Base-by-base conservation (phyloP, 2,113 vertebrate species). In the Aphelocoma coerulescens region DNA sequence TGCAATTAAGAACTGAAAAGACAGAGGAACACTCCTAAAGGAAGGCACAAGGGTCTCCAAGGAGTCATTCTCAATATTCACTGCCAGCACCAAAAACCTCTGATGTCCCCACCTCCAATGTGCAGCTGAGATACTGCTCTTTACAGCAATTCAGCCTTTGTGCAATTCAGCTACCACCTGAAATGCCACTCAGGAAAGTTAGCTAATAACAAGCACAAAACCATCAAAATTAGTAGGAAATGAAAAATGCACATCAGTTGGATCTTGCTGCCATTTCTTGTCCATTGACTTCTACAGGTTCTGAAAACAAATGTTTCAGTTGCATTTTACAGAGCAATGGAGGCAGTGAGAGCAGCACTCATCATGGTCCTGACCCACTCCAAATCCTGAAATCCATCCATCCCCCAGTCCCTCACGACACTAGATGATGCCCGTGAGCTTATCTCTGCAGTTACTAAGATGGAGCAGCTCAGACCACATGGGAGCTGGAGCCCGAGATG, bases 381-480 rank as follows among this genome's bases (percentile, higher is more conserved):
- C 0, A 2, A 54, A 85, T 85, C 22, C 69, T 87, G 78, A 91
- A 93, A 84, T 10, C 21, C 46, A 52, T 55, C 43, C 3, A 3
- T 39, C 3, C 37, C 27, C 28, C 4, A 52, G 59, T 57, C 35
- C 68, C n/a, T 89, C 0, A 1, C 4, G 41, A 72, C 35, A 48
- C 52, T 59, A 63, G 23, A 39, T 41, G 20, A 67, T 58, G 41
- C 30, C 30, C 0, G 0, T 19, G 75, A 91, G 46, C 55, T 63
- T 46, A 87, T 63, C 33, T 82, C 57, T 0, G 0, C 52, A 55
- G 39, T 77, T 89, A 57, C 27, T 57, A 52, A 74, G n/a, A 59
- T 0, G 2, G 18, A 84, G 49, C 0, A 0, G 39, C 51, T 87
- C 57, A 71, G 48, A 91, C 57, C 39, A 84, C 68, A 59, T 0